Evolutionary conservation across 2,797 vertebrate species (phyloP).

Genomic region (Phrynocephalus forsythii): DNA sequence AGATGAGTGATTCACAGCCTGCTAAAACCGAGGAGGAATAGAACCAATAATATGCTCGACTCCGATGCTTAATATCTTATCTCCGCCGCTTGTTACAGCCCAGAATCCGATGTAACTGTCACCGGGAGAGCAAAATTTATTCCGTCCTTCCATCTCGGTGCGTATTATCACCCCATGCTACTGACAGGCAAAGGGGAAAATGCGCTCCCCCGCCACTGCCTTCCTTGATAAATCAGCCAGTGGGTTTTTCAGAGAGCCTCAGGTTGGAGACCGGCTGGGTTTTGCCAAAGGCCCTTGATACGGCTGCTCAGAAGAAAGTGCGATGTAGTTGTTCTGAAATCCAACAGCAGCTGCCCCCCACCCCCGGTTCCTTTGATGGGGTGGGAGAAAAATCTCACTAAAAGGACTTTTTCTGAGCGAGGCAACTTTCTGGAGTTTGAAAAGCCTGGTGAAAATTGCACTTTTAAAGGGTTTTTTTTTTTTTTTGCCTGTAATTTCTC

Average conservation of each 20-base stretch:
- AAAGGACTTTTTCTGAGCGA: too few species aligned
- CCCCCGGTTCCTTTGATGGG: too few species aligned
- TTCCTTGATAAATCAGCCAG: background rate
- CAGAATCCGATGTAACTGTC: constrained; percentile 20
- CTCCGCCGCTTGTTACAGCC: background rate
- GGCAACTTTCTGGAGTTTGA: too few species aligned
- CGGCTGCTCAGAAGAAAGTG: too few species aligned
- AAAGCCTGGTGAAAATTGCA: too few species aligned
- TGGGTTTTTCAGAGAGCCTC: background rate
- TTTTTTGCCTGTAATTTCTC: too few species aligned
- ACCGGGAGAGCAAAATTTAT: constrained; percentile 5
- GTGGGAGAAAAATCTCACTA: too few species aligned
- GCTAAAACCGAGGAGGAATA: background rate
- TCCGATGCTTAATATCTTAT: constrained; percentile 15
- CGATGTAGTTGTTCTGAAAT: too few species aligned
- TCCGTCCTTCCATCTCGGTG: background rate
- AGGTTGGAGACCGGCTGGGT: too few species aligned
- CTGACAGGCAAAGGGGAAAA: constrained; percentile 13
- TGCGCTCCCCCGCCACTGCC: background rate
- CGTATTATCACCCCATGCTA: background rate
- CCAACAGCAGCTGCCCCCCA: too few species aligned
- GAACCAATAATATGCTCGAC: constrained; percentile 1
- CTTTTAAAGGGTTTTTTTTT: too few species aligned
- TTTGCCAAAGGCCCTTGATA: too few species aligned
- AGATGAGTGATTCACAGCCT: background rate